Evolutionary conservation across 35 echinoderm and acorn worm genomes (phyloP).

Genomic region (Nesometra sesokonis): DNA sequence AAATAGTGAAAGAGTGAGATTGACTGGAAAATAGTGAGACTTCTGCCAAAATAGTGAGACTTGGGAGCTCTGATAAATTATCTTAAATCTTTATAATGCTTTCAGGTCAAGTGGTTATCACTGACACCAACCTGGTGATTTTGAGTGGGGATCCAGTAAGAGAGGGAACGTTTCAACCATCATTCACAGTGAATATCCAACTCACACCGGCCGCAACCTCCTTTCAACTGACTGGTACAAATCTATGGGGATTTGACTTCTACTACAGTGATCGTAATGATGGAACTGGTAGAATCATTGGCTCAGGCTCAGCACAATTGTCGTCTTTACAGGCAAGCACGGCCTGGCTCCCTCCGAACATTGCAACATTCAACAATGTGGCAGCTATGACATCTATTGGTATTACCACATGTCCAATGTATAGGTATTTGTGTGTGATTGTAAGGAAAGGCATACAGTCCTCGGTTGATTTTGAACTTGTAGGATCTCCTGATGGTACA

Average conservation of each 20-base stretch:
- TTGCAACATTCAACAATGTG: background rate
- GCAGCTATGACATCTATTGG: background rate
- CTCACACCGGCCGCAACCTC: background rate
- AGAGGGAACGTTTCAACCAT: background rate
- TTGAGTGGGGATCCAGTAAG: background rate
- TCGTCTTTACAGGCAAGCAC: background rate
- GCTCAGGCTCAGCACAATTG: background rate
- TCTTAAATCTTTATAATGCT: too few relatives aligned
- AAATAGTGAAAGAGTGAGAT: too few relatives aligned
- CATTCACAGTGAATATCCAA: background rate
- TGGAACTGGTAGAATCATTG: background rate
- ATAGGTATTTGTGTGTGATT: conserved; percentile 28
- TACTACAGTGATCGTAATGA: background rate
- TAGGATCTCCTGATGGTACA: background rate
- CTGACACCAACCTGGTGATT: background rate
- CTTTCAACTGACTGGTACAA: background rate
- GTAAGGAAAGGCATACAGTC: conserved; percentile 18
- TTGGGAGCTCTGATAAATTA: too few relatives aligned
- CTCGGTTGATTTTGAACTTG: conserved; percentile 34
- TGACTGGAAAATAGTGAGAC: too few relatives aligned
- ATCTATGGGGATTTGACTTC: background rate
- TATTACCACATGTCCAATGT: conserved; percentile 2
- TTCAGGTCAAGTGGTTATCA: background rate
- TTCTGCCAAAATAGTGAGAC: too few relatives aligned
- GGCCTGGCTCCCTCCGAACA: background rate